These are phyloP conservation scores for Tokudaia muenninki DNA, from an alignment of 2,797 vertebrate genomes.

Conservation along the genomic window DNA sequence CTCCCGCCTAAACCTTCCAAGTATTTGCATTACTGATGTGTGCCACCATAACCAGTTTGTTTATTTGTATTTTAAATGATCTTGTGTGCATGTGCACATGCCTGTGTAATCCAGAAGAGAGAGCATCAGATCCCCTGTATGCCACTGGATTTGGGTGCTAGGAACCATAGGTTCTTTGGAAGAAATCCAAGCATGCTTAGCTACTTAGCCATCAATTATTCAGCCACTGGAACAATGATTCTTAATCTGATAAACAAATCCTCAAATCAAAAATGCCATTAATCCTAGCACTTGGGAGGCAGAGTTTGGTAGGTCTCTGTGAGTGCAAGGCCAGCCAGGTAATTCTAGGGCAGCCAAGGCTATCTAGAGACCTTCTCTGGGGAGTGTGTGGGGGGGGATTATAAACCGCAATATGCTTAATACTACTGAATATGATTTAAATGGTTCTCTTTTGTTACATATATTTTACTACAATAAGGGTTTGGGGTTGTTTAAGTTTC, in stretches of 20 bases:
- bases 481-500: background rate
- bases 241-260: background rate
- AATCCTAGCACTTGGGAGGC: background rate
- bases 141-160: background rate
- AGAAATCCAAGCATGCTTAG: background rate
- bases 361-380: background rate
- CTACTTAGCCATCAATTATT: background rate
- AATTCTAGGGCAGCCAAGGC: background rate
- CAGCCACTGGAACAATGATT: conserved; percentile 23
- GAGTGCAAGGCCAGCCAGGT: background rate
- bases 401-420: background rate
- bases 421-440: conserved; percentile 53
- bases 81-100: background rate
- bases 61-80: background rate
- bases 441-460: conserved; percentile 23
- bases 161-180: background rate
- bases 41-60: background rate
- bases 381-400: background rate
- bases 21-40: background rate
- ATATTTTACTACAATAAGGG: conserved; percentile 44
- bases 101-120: background rate
- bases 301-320: background rate
- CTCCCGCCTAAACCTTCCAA: background rate
- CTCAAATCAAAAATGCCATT: background rate
- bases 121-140: background rate